Conservation (phyloP, 2,113 vertebrate genomes). For the Oryzias celebensis region DNA sequence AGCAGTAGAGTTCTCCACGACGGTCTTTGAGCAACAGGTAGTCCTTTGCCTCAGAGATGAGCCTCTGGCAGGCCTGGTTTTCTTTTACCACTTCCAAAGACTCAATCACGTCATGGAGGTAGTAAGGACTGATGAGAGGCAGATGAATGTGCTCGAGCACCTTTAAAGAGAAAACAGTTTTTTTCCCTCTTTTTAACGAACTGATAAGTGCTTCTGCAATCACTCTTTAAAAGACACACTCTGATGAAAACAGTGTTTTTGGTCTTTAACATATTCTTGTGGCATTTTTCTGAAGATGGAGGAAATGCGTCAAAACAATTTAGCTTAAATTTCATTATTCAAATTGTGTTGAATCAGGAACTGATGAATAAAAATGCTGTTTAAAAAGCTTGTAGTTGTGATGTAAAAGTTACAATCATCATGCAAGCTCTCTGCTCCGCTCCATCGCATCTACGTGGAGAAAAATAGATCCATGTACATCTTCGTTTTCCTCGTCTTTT, state of each 20-base stretch:
- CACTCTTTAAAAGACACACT: too few species aligned
- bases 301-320: neutral
- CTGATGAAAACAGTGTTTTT: too few species aligned
- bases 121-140: slow-evolving; percentile 81
- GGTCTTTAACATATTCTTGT: too few species aligned
- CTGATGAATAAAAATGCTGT: too few species aligned
- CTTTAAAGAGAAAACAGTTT: slow-evolving; percentile 39
- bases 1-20: slow-evolving; percentile 77
- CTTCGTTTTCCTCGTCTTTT: neutral
- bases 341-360: too few species aligned
- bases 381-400: too few species aligned
- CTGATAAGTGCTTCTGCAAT: neutral
- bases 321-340: neutral
- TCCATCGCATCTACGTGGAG: too few species aligned
- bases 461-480: too few species aligned
- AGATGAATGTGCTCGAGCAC: slow-evolving; percentile 80
- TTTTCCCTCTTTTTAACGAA: neutral
- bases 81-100: slow-evolving; percentile 77
- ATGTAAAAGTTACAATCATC: too few species aligned
- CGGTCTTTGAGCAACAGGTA: slow-evolving; percentile 82
- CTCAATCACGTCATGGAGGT: slow-evolving; percentile 81
- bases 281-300: too few species aligned
- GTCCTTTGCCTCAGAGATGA: slow-evolving; percentile 83
- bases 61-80: slow-evolving; percentile 74
- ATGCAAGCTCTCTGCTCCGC: too few species aligned